phyloP scores from a whole-genome alignment of 2,888 invertebrate species.

The Acrobasis repandana region DNA sequence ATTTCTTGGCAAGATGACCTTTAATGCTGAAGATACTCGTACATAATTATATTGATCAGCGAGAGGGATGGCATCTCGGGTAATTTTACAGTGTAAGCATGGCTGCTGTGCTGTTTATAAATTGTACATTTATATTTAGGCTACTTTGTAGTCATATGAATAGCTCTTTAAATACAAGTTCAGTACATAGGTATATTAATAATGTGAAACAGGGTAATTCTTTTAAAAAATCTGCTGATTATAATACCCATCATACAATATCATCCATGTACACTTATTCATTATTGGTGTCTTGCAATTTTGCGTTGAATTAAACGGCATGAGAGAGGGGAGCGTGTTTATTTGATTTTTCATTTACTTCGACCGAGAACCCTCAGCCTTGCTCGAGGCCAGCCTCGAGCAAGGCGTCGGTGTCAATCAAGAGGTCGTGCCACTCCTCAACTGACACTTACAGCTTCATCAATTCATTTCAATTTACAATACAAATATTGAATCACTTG shows the following conservation, averaged over 20 bases:
- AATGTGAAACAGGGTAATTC: no score
- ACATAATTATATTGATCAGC: slow-evolving; percentile 16
- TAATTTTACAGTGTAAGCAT: neutral
- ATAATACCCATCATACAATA: no score
- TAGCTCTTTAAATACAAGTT: no score
- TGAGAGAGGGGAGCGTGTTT: neutral
- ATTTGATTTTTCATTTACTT: slow-evolving; percentile 1
- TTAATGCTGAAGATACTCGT: slow-evolving; percentile 12
- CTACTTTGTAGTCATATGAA: no score
- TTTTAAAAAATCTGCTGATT: no score
- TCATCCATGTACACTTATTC: no score
- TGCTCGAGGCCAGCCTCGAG: slow-evolving; percentile 34
- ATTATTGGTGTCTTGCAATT: no score
- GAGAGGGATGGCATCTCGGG: slow-evolving; percentile 2
- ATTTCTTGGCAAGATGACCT: slow-evolving; percentile 18
- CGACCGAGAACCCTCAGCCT: slow-evolving; percentile 32
- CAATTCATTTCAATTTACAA: slow-evolving; percentile 58
- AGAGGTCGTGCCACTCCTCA: slow-evolving; percentile 60
- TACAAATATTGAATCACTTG: slow-evolving; percentile 48
- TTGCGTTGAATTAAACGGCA: neutral
- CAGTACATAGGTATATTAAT: no score
- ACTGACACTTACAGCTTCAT: slow-evolving; percentile 59
- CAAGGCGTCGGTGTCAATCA: slow-evolving; percentile 54
- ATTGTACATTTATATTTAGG: neutral
- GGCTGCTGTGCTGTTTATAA: neutral